phyloP scores from a whole-genome alignment of 2,797 vertebrate species.

The Orestias chungarensis region DNA sequence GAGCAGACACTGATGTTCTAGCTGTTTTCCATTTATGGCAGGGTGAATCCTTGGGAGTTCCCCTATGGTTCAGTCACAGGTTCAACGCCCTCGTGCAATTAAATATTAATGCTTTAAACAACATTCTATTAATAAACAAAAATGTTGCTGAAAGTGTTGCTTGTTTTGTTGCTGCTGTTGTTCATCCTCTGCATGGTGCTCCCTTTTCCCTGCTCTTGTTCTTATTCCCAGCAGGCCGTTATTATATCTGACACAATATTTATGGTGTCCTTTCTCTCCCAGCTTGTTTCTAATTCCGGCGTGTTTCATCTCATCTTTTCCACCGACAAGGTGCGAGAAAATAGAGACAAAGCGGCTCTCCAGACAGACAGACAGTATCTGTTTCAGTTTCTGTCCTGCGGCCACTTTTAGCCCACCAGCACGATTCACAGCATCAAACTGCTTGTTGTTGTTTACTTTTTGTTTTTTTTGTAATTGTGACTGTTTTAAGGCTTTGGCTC shows the following conservation, averaged over 20 bases:
- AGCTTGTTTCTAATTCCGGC: constrained; percentile 44
- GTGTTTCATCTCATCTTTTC: constrained; percentile 39
- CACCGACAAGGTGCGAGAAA: constrained; percentile 51
- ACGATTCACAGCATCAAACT: constrained; percentile 26
- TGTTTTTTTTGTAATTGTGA: constrained; percentile 1
- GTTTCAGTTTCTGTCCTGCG: constrained; percentile 37
- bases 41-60: background rate
- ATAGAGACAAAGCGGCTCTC: constrained; percentile 46
- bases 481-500: constrained; percentile 17
- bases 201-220: background rate
- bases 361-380: constrained; percentile 38
- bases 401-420: constrained; percentile 36
- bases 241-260: constrained; percentile 11
- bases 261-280: constrained; percentile 19
- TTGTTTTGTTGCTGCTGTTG: background rate
- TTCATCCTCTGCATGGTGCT: background rate
- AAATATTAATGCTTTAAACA: background rate
- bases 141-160: background rate
- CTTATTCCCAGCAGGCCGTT: constrained; percentile 3
- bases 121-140: background rate
- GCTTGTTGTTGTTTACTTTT: constrained; percentile 10
- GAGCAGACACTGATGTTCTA: background rate
- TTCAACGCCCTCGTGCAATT: background rate
- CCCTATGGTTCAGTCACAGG: background rate
- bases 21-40: background rate